Evolutionary conservation across 2,797 vertebrate genomes (phyloP).

Genomic region (Thaleichthys pacificus): DNA sequence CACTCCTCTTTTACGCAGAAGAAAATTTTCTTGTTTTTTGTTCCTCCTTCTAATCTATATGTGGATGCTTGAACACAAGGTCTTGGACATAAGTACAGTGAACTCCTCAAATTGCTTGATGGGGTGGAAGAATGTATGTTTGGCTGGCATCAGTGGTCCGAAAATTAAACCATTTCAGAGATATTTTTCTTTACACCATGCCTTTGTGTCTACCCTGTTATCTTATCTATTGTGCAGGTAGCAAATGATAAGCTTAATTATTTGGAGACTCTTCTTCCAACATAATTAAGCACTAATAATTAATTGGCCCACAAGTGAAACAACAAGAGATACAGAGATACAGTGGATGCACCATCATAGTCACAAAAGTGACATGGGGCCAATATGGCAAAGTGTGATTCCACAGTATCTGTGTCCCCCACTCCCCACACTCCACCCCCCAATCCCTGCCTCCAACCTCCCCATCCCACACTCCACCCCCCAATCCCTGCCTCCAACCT

Average conservation of each 20-base stretch:
- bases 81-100: not conserved
- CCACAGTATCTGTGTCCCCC: no score
- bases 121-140: not conserved
- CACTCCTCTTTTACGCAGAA: not conserved
- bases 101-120: not conserved
- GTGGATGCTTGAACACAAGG: conserved; percentile 20
- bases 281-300: conserved; percentile 60
- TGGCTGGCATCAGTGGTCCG: no score
- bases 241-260: conserved; percentile 59
- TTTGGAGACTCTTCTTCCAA: conserved; percentile 35
- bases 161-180: not conserved
- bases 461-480: no score
- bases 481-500: no score
- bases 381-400: no score
- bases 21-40: not conserved
- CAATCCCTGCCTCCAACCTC: no score
- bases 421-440: no score
- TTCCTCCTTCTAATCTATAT: conserved; percentile 20
- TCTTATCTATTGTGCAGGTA: conserved; percentile 46
- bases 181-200: not conserved
- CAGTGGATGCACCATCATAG: conserved; percentile 46
- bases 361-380: conserved; percentile 9
- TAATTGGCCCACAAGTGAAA: conserved; percentile 56
- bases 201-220: conserved; percentile 16
- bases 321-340: conserved; percentile 27